Evolutionary conservation across 2,888 invertebrate species (phyloP), one percentile per base, ranked within the genome.

Genomic region (Tubulanus polymorphus): DNA sequence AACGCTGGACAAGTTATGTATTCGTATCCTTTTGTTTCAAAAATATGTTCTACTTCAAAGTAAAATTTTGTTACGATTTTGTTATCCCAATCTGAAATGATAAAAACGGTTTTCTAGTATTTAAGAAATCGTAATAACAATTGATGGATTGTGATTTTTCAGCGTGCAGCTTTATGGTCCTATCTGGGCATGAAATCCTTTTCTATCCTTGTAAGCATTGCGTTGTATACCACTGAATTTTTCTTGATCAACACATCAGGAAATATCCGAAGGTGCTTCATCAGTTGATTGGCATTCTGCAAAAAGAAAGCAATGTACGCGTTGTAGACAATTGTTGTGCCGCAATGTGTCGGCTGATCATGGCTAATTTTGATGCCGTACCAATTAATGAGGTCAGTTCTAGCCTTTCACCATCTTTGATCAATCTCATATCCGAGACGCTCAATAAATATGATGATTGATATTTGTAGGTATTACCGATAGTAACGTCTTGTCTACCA

Each of bases 321-420:
- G 86, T 86, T 3, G 79, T 87, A 56, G 90, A 90, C 73, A 90
- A 90, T 73, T 86, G 89, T 63, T 87, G 88, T 74, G 90, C 88
- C 50, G 88, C 89, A 30, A 82, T 89, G 51, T 87, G 88, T 27
- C 84, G 89, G 56, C 82, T 90, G 71, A 87, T 90, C 51, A 80
- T 85, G 35, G 83, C 85, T 1, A 87, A 88, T 76, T 79, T 83
- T 45, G 76, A 77, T 54, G 81, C 82, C 62, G 81, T 90, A 57
- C 89, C 89, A 23, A 73, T 90, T 55, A 84, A 84, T n/a, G 86
- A 87, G 77, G 88, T 85, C 58, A 61, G 70, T 54, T 27, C 25
- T n/a, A n/a, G n/a, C n/a, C n/a, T n/a, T n/a, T n/a, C n/a, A n/a
- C n/a, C n/a, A n/a, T n/a, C n/a, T n/a, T n/a, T n/a, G n/a, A n/a